A percentile compares a stretch with the other conserved stretches of the same genome.
Evolutionary conservation across 2,797 vertebrate species (phyloP).

Genomic region (Hippocampus kuda): DNA sequence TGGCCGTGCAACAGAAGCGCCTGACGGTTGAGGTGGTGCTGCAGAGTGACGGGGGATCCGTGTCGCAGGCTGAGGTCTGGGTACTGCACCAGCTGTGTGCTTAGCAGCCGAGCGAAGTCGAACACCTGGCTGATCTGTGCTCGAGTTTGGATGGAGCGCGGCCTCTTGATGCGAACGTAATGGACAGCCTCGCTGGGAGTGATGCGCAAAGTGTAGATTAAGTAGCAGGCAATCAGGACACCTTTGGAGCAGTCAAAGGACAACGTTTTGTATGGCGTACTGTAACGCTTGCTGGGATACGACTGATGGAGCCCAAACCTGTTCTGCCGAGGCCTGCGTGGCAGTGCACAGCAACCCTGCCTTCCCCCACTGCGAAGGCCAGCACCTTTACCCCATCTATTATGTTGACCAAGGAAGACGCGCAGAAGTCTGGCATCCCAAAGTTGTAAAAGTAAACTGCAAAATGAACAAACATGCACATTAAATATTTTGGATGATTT

Average conservation of each 20-base stretch:
- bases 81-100: slow-evolving; percentile 63
- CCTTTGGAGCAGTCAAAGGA: slow-evolving; percentile 50
- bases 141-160: slow-evolving; percentile 72
- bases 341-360: slow-evolving; percentile 74
- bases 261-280: not conserved
- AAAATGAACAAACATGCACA: slow-evolving; percentile 21
- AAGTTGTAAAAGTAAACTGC: slow-evolving; percentile 81
- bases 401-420: slow-evolving; percentile 64
- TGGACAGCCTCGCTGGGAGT: slow-evolving; percentile 72
- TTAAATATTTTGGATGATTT: not conserved
- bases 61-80: slow-evolving; percentile 58
- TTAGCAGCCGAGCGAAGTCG: slow-evolving; percentile 68
- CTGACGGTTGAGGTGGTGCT: slow-evolving; percentile 68
- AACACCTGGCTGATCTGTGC: slow-evolving; percentile 72
- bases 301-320: slow-evolving; percentile 42
- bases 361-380: slow-evolving; percentile 70
- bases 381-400: slow-evolving; percentile 75
- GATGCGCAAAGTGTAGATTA: slow-evolving; percentile 70
- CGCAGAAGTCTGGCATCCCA: slow-evolving; percentile 73
- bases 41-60: slow-evolving; percentile 62
- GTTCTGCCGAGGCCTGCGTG: slow-evolving; percentile 77
- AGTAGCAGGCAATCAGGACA: slow-evolving; percentile 75
- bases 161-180: slow-evolving; percentile 70
- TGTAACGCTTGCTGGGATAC: not conserved
- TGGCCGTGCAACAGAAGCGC: slow-evolving; percentile 68